Percentiles rank a stretch among this genome's conserved stretches.
Conservation (phyloP, 2,797 vertebrate genomes). For the Brotula barbata region DNA sequence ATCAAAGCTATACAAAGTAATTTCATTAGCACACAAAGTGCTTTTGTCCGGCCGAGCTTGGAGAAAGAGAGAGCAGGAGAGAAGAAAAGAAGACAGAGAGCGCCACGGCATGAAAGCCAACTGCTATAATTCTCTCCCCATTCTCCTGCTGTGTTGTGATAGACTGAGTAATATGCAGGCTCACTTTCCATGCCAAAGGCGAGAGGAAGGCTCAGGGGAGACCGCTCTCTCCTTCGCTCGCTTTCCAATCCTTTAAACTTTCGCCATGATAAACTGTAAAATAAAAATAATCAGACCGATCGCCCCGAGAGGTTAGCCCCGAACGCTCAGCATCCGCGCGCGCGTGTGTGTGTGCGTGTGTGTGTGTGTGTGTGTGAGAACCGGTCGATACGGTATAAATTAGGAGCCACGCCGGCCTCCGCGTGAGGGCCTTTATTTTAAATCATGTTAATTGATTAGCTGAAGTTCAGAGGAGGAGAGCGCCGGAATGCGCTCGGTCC, state of each 20-base stretch:
- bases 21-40: slow-evolving; percentile 66
- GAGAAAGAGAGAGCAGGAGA: slow-evolving; percentile 40
- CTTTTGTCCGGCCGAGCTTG: slow-evolving; percentile 63
- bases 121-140: slow-evolving; percentile 69
- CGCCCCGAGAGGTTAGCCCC: too few species aligned
- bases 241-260: slow-evolving; percentile 48
- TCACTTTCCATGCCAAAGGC: slow-evolving; percentile 74
- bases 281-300: slow-evolving; percentile 52
- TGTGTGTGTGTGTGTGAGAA: slow-evolving; percentile 21
- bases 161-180: slow-evolving; percentile 74
- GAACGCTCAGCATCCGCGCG: too few species aligned
- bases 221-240: slow-evolving; percentile 49
- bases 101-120: slow-evolving; percentile 59
- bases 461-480: slow-evolving; percentile 64
- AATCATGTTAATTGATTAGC: slow-evolving; percentile 70
- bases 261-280: slow-evolving; percentile 50
- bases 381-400: slow-evolving; percentile 65
- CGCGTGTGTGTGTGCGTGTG: slow-evolving; percentile 11
- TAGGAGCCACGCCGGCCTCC: slow-evolving; percentile 45
- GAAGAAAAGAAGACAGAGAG: slow-evolving; percentile 46
- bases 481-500: slow-evolving; percentile 29
- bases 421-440: slow-evolving; percentile 53
- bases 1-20: slow-evolving; percentile 50
- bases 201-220: slow-evolving; percentile 61
- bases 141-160: slow-evolving; percentile 72